phyloP scores from a whole-genome alignment of 2,888 invertebrate species.

The Dorcus hopei region DNA sequence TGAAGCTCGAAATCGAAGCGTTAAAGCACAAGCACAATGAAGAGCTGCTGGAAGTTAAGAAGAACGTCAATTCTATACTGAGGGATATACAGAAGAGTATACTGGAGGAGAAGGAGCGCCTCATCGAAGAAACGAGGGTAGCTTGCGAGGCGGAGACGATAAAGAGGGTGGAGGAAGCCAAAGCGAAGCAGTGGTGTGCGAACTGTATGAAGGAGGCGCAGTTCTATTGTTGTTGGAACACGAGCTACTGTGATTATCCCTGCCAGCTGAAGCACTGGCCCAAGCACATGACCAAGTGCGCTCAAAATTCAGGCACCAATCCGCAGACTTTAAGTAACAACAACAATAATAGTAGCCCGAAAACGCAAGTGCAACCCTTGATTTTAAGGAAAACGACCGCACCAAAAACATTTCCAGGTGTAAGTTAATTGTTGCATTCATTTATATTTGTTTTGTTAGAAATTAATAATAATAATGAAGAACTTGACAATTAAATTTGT shows the following conservation, averaged over 20 bases:
- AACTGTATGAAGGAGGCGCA: conserved; percentile 84
- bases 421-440: neutral
- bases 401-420: conserved; percentile 4
- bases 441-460: neutral
- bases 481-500: too few species aligned
- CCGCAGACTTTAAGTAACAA: neutral
- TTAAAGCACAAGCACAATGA: conserved; percentile 69
- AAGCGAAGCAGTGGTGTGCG: conserved; percentile 91
- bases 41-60: conserved; percentile 63
- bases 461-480: too few species aligned
- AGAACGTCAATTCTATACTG: conserved; percentile 42
- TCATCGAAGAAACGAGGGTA: conserved; percentile 63
- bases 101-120: conserved; percentile 59
- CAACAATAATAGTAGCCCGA: neutral
- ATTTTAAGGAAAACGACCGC: conserved; percentile 11
- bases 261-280: conserved; percentile 89
- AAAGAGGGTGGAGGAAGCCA: conserved; percentile 71
- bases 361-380: conserved; percentile 7
- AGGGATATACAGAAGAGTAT: conserved; percentile 45
- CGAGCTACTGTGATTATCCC: conserved; percentile 85
- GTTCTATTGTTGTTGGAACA: conserved; percentile 96
- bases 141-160: conserved; percentile 68
- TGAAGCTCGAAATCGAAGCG: conserved; percentile 69
- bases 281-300: conserved; percentile 65
- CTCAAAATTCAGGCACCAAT: conserved; percentile 40